Evolutionary conservation across 1,140 invertebrate species (phyloP).

Genomic region (Belonocnema kinseyi): DNA sequence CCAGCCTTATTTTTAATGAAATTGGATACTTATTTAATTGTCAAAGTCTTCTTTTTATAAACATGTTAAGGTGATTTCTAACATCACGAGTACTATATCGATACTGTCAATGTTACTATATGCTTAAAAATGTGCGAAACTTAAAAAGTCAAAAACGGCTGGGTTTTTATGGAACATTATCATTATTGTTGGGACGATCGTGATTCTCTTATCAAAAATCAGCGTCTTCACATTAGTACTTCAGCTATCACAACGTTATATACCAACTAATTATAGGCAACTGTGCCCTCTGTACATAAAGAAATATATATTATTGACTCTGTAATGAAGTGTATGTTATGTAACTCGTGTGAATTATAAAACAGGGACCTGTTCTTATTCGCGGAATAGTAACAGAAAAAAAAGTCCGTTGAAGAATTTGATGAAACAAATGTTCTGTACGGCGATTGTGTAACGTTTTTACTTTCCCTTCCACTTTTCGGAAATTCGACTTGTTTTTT

Average conservation of each 20-base stretch:
- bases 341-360: constrained; percentile 68
- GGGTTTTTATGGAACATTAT: neutral
- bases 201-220: constrained; percentile 27
- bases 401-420: constrained; percentile 42
- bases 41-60: too few species aligned
- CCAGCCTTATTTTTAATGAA: too few species aligned
- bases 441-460: too few species aligned
- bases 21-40: too few species aligned
- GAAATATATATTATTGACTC: constrained; percentile 67
- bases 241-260: constrained; percentile 59
- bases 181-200: neutral
- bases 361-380: constrained; percentile 54
- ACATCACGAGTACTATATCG: neutral
- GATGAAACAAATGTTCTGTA: constrained; percentile 37
- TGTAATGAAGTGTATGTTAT: constrained; percentile 73
- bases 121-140: constrained; percentile 36
- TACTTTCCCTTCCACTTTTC: neutral
- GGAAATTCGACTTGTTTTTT: neutral
- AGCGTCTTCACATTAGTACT: constrained; percentile 51
- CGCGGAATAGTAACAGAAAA: constrained; percentile 46
- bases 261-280: constrained; percentile 50
- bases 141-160: neutral
- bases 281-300: constrained; percentile 62
- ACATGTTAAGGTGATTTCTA: too few species aligned
- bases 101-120: constrained; percentile 10